Conservation (phyloP, 2,797 vertebrate species). For the Argentina silus region DNA sequence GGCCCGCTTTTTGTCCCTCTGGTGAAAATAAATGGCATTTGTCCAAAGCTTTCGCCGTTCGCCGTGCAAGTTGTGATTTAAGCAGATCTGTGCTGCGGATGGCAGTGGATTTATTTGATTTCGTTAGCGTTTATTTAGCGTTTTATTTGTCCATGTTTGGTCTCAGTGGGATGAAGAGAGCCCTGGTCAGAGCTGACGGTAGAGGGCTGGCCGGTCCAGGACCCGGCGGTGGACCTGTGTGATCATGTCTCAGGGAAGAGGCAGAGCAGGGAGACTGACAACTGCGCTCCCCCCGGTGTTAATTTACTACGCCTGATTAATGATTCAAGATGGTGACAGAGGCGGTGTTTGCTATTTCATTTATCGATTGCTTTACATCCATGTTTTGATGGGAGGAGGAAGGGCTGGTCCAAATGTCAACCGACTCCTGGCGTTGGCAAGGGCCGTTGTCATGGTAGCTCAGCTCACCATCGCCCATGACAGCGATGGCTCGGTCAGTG, state of each 20-base stretch:
- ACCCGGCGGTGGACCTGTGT: too few relatives aligned
- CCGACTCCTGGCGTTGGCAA: constrained; percentile 1
- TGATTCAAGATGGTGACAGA: neutral
- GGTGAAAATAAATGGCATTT: neutral
- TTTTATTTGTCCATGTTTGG: too few relatives aligned
- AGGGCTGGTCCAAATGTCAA: neutral
- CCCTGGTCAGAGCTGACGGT: too few relatives aligned
- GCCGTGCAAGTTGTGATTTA: too few relatives aligned
- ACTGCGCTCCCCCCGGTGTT: neutral
- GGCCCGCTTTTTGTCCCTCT: neutral
- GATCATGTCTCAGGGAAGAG: neutral
- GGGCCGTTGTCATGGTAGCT: constrained; percentile 44
- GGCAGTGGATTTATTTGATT: too few relatives aligned
- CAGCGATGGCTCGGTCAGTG: constrained; percentile 16
- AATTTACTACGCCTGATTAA: neutral
- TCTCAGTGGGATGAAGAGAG: too few relatives aligned
- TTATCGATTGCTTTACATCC: constrained; percentile 1
- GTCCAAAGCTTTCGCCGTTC: too few relatives aligned
- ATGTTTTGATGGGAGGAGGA: neutral
- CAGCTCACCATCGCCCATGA: constrained; percentile 17
- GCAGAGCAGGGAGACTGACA: neutral
- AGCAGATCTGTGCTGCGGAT: too few relatives aligned
- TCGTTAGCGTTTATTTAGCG: too few relatives aligned
- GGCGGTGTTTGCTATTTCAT: neutral
- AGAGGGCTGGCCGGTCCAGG: too few relatives aligned